A percentile compares a stretch with the other conserved stretches of the same genome.
phyloP scores from a whole-genome alignment of 2,797 vertebrate genomes.

The Protosalanx chinensis region DNA sequence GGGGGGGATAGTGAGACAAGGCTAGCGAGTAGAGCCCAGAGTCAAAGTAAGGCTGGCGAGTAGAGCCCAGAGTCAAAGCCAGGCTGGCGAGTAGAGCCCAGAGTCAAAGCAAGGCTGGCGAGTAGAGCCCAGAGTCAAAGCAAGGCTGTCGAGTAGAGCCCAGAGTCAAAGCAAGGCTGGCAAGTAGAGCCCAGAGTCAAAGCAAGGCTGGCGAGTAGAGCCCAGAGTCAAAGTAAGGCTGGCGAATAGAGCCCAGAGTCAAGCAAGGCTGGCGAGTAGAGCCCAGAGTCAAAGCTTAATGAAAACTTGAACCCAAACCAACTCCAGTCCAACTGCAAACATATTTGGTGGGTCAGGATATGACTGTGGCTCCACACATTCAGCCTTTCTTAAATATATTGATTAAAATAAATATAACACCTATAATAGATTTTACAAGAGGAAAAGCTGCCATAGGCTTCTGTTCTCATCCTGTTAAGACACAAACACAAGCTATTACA shows the following conservation, averaged over 20 bases:
- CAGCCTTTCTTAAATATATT: background rate
- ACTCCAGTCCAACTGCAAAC: conserved; percentile 1
- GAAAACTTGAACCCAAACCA: conserved; percentile 1
- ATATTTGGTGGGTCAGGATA: background rate
- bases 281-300: background rate
- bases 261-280: too few relatives aligned
- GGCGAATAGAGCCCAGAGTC: too few relatives aligned
- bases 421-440: background rate
- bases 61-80: background rate
- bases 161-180: background rate
- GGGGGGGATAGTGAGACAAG: too few relatives aligned
- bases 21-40: background rate
- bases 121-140: background rate
- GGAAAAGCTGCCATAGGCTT: conserved; percentile 7
- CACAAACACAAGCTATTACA: conserved; percentile 34
- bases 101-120: background rate
- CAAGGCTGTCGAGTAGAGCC: background rate
- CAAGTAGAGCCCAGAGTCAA: background rate
- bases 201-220: background rate
- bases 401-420: background rate
- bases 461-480: conserved; percentile 21
- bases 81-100: background rate
- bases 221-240: too few relatives aligned
- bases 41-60: background rate
- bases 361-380: background rate